phyloP scores from a whole-genome alignment of 2,888 invertebrate genomes.

The Mimachlamys varia region DNA sequence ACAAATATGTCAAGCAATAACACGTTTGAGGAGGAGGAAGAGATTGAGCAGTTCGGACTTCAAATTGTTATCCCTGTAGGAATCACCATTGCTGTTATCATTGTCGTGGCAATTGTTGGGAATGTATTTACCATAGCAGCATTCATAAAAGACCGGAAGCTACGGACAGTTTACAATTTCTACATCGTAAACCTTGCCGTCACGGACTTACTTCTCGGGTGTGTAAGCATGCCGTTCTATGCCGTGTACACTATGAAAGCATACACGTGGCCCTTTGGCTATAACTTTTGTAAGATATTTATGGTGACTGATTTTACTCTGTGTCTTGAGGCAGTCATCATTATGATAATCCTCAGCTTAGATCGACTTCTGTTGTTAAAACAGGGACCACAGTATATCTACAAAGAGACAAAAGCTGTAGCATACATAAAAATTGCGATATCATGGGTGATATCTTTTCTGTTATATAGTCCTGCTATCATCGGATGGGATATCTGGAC shows the following conservation, averaged over 20 bases:
- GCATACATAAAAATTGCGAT: constrained; percentile 55
- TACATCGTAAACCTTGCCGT: constrained; percentile 67
- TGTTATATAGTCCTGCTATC: constrained; percentile 66
- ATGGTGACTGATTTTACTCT: constrained; percentile 63
- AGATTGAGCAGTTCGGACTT: constrained; percentile 36
- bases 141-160: constrained; percentile 59
- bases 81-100: constrained; percentile 56
- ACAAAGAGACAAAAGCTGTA: constrained; percentile 54
- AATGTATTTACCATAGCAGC: constrained; percentile 63
- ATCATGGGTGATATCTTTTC: constrained; percentile 63
- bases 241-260: constrained; percentile 60
- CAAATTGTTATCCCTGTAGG: constrained; percentile 46
- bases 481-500: constrained; percentile 67
- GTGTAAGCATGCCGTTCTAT: constrained; percentile 66
- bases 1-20: not conserved
- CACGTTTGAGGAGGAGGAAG: constrained; percentile 38
- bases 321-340: constrained; percentile 63
- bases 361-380: constrained; percentile 64
- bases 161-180: constrained; percentile 62
- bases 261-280: constrained; percentile 64
- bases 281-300: constrained; percentile 63
- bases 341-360: constrained; percentile 66
- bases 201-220: constrained; percentile 63
- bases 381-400: constrained; percentile 58
- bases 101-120: constrained; percentile 60